Evolutionary conservation across 2,797 vertebrate genomes (phyloP).

Genomic region (Danio tinwini): DNA sequence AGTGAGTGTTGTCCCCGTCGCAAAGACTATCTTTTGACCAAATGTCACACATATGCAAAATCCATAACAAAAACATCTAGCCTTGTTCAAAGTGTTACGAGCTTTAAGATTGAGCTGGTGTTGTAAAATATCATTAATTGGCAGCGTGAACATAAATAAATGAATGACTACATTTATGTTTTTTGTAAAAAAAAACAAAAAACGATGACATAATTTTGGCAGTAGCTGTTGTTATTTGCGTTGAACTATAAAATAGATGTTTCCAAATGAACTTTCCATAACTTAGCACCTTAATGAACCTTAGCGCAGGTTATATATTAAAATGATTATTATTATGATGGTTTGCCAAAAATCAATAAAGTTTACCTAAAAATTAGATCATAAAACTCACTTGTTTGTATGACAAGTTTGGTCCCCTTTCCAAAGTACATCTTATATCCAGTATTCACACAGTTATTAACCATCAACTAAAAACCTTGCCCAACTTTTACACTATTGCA

Average conservation of each 20-base stretch:
- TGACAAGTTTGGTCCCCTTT: neutral
- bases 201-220: no score
- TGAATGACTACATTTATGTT: no score
- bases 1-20: slow-evolving; percentile 18
- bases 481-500: neutral
- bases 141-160: no score
- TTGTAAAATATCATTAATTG: no score
- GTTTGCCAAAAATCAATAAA: neutral
- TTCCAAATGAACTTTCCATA: no score
- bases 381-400: slow-evolving; percentile 1
- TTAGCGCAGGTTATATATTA: no score
- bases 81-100: no score
- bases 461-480: slow-evolving; percentile 10
- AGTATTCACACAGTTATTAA: slow-evolving; percentile 21
- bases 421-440: neutral
- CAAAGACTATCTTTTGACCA: slow-evolving; percentile 22
- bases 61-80: slow-evolving; percentile 11
- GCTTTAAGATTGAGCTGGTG: neutral
- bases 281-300: no score
- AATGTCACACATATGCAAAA: slow-evolving; percentile 28
- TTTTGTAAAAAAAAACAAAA: no score
- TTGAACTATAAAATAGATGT: no score
- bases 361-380: neutral
- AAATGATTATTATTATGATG: no score
- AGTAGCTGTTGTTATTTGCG: no score